phyloP scores from a whole-genome alignment of 2,797 vertebrate species.

The Tragelaphus eurycerus region DNA sequence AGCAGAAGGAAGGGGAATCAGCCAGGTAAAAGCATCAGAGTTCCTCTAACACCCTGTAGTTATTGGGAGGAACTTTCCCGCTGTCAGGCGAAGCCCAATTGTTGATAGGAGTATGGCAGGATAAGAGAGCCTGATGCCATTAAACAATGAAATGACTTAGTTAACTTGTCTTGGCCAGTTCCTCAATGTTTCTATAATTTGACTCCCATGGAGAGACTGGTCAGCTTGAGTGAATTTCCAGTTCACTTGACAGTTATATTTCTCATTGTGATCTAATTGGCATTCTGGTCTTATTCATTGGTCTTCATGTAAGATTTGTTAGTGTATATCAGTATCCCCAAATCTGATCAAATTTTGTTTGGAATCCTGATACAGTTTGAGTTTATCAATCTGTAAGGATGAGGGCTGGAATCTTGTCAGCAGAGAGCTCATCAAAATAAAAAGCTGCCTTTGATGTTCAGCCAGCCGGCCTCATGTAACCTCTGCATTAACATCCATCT shows the following conservation, averaged over 20 bases:
- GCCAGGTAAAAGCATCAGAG: not conserved
- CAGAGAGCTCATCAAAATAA: not conserved
- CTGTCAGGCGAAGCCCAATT: not conserved
- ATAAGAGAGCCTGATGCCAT: not conserved
- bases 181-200: not conserved
- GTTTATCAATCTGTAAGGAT: not conserved
- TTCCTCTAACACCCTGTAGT: not conserved
- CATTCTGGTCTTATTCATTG: not conserved
- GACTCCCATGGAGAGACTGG: not conserved
- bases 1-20: not conserved
- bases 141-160: constrained; percentile 13
- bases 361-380: not conserved
- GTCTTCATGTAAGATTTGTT: not conserved
- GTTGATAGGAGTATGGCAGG: not conserved
- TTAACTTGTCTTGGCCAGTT: not conserved
- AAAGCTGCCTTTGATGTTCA: not conserved
- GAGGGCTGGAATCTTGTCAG: not conserved
- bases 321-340: not conserved
- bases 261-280: constrained; percentile 21
- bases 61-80: not conserved
- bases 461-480: not conserved
- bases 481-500: not conserved
- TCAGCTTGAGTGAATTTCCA: not conserved
- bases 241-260: not conserved
- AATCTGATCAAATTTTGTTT: not conserved